Base-by-base conservation (phyloP, 2,888 invertebrate species). In the Hyposoter dolosus region DNA sequence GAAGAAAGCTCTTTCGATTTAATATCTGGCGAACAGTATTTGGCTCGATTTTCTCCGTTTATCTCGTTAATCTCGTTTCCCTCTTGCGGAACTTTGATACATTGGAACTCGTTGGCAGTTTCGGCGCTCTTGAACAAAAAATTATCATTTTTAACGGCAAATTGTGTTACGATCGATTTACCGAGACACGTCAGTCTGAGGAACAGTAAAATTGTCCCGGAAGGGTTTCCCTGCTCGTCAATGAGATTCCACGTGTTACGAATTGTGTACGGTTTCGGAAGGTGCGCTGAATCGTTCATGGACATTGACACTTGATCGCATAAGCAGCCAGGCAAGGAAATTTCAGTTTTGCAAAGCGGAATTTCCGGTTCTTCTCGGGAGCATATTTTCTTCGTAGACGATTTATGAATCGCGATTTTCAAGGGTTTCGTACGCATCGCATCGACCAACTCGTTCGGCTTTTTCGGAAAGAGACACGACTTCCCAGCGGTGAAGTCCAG, bases 151-250 rank as follows among this genome's bases (percentile, higher is more conserved):
- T 89, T 89, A 3, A 89, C 81, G 1, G 89, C 89, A 81, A 93
- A 93, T 78, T 91, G 91, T 0, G 92, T 93, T 0, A 91, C 90
- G 23, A 93, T 90, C 7, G 90, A 90, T 78, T 92, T 91, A 5
- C 93, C 93, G 82, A 91, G 92, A 74, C 92, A 92, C 2, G 92
- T 91, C 1, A 94, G 87, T 68, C 92, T 83, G 3, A 92, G 68
- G 65, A 92, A 92, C 2, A 92, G 83, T 7, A 89, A 87, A 43
- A 94, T 91, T n/a, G 88, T 90, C 63, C 93, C 93, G 6, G 90
- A 90, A 1, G 89, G 87, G 17, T 90, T 89, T 17, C 68, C 85
- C 7, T 88, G 78, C n/a, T 88, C 80, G 45, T 90, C 89, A 6
- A 88, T 35, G 19, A 92, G 88, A 50, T 90, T 89, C 83, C 90